Percentiles rank a stretch among this genome's conserved stretches.
Evolutionary conservation across 2,797 vertebrate species (phyloP).

Genomic region (Eremophila alpestris): DNA sequence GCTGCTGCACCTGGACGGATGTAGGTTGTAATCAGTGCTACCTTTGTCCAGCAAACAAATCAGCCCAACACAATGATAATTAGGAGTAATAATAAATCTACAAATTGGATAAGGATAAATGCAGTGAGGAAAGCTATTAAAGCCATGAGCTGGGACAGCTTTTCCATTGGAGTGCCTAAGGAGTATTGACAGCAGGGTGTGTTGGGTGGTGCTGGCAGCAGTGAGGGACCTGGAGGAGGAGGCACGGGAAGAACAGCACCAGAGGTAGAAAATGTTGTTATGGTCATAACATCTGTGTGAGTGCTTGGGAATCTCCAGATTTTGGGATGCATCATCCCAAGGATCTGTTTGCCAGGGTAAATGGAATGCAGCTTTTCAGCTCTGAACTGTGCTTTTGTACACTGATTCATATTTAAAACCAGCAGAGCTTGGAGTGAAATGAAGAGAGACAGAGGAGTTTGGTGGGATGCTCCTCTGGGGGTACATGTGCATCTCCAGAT

Average conservation of each 20-base stretch:
- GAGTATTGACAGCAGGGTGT: constrained; percentile 11
- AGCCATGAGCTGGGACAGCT: constrained; percentile 23
- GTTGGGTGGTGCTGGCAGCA: not conserved
- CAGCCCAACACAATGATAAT: constrained; percentile 9
- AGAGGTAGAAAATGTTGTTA: not conserved
- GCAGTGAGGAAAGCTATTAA: constrained; percentile 38
- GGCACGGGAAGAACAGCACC: fast-evolving
- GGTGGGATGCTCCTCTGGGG: not conserved
- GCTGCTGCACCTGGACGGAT: not conserved
- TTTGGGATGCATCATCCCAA: not conserved
- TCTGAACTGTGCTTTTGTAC: not conserved
- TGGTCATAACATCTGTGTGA: not conserved
- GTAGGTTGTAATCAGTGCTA: not conserved
- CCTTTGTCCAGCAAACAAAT: constrained; percentile 12
- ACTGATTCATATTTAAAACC: not conserved
- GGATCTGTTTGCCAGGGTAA: not conserved
- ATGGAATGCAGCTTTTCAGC: not conserved
- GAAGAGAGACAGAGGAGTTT: not conserved
- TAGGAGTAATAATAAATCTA: constrained; percentile 44
- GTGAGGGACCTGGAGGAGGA: not conserved
- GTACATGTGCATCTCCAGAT: not conserved
- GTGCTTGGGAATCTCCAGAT: not conserved
- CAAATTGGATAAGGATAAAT: constrained; percentile 21
- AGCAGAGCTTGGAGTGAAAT: not conserved
- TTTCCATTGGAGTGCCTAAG: not conserved